Conservation (phyloP, 2,888 invertebrate species). For the Drosophila mimica region DNA sequence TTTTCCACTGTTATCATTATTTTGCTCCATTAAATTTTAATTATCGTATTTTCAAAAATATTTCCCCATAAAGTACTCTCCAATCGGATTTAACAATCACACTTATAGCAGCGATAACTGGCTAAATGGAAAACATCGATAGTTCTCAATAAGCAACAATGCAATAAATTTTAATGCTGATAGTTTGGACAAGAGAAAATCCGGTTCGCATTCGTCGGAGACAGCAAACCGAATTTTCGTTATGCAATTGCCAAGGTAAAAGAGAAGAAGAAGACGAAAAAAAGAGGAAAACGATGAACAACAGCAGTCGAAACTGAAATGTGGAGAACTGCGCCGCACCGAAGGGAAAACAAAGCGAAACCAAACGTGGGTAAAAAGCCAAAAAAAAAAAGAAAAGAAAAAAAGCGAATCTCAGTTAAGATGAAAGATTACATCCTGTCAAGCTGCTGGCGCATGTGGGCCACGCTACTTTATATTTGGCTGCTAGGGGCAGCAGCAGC, state of each 20-base stretch:
- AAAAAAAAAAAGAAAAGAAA: not conserved
- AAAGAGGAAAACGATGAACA: not conserved
- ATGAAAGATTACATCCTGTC: constrained; percentile 74
- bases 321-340: constrained; percentile 6
- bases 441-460: constrained; percentile 32
- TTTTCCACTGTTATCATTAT: not conserved
- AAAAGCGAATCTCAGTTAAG: constrained; percentile 66
- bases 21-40: not conserved
- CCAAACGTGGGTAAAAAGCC: constrained; percentile 9
- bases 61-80: not conserved
- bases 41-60: not conserved
- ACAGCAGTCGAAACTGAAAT: constrained; percentile 15
- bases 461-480: constrained; percentile 2
- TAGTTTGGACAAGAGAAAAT: constrained; percentile 9
- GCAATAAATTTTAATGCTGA: constrained; percentile 23
- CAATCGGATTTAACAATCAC: not conserved
- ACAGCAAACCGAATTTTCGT: constrained; percentile 8
- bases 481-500: constrained; percentile 11
- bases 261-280: not conserved
- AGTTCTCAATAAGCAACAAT: constrained; percentile 10
- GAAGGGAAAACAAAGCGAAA: constrained; percentile 17
- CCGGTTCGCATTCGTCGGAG: constrained; percentile 10
- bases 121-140: not conserved
- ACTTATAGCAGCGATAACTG: constrained; percentile 1
- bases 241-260: constrained; percentile 29